phyloP scores from a whole-genome alignment of 2,888 invertebrate genomes.

The Criorhina ranunculi region DNA sequence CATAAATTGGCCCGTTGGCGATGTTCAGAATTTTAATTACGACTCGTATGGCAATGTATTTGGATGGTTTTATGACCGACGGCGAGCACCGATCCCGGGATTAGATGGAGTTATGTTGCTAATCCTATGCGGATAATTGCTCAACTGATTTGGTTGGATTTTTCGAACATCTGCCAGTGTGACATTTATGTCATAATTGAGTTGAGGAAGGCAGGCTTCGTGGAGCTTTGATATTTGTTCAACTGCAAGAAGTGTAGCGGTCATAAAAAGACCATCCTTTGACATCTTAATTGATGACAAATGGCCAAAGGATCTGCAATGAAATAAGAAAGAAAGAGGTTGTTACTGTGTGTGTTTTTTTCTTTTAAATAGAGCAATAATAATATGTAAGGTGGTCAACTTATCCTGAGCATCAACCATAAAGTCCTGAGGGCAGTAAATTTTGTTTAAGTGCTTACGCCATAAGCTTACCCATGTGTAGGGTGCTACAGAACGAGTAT shows the following conservation, averaged over 20 bases:
- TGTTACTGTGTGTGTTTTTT: no score
- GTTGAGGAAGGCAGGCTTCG: slow-evolving; percentile 32
- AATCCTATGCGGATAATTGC: slow-evolving; percentile 50
- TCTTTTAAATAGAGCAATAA: no score
- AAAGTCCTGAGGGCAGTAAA: no score
- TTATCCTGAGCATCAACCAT: no score
- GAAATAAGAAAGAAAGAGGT: slow-evolving; percentile 6
- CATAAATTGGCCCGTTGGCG: slow-evolving; percentile 57
- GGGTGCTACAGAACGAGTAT: no score
- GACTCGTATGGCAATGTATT: slow-evolving; percentile 24
- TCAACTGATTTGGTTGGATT: slow-evolving; percentile 24
- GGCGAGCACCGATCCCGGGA: slow-evolving; percentile 53
- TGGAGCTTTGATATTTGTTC: slow-evolving; percentile 4
- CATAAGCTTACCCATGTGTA: no score
- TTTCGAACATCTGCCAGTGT: slow-evolving; percentile 38
- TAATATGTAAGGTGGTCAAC: no score
- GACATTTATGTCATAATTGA: slow-evolving; percentile 48
- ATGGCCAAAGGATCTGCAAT: slow-evolving; percentile 31
- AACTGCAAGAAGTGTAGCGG: slow-evolving; percentile 3
- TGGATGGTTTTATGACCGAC: slow-evolving; percentile 63
- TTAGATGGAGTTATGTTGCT: slow-evolving; percentile 54
- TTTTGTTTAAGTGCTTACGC: no score
- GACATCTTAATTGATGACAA: slow-evolving; percentile 40
- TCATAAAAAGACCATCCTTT: slow-evolving; percentile 43
- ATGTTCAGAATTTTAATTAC: slow-evolving; percentile 71